Percentiles rank a stretch among this genome's conserved stretches.
Evolutionary conservation across 2,797 vertebrate genomes (phyloP).

Genomic region (Myripristis murdjan): DNA sequence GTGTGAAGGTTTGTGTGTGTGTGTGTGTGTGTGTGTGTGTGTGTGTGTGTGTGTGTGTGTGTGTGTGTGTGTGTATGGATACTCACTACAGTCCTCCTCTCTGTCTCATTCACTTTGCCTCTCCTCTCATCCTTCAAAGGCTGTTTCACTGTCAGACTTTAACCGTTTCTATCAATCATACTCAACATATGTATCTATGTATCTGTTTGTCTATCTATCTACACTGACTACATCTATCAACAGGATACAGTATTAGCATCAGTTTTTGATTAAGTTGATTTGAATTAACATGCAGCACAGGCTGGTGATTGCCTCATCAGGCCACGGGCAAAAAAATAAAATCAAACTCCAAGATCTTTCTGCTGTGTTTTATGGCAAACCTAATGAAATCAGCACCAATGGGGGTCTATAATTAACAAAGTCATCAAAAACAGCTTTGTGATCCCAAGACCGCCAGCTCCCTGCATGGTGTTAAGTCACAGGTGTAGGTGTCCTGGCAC

Average conservation of each 20-base stretch:
- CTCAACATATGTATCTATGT: not conserved
- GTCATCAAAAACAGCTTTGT: constrained; percentile 8
- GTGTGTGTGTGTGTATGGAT: constrained; percentile 2
- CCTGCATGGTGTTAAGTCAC: constrained; percentile 27
- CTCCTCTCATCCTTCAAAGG: not conserved
- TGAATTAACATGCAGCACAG: constrained; percentile 39
- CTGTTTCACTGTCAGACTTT: no score
- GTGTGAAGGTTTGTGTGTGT: no score
- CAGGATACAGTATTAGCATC: constrained; percentile 3
- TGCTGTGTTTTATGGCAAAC: constrained; percentile 1
- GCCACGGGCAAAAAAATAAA: constrained; percentile 25
- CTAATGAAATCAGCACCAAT: not conserved
- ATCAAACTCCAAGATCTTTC: not conserved
- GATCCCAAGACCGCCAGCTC: constrained; percentile 31
- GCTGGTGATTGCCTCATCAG: constrained; percentile 30
- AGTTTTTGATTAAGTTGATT: constrained; percentile 23
- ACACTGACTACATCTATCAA: no score
- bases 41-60: not conserved
- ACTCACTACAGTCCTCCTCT: not conserved
- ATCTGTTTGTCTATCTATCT: no score
- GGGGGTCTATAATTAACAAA: constrained; percentile 6
- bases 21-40: constrained; percentile 1
- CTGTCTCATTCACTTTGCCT: constrained; percentile 12
- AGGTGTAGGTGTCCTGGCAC: constrained; percentile 28
- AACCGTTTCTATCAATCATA: not conserved